phyloP scores from a whole-genome alignment of 2,113 vertebrate species.

The Alligator mississippiensis region DNA sequence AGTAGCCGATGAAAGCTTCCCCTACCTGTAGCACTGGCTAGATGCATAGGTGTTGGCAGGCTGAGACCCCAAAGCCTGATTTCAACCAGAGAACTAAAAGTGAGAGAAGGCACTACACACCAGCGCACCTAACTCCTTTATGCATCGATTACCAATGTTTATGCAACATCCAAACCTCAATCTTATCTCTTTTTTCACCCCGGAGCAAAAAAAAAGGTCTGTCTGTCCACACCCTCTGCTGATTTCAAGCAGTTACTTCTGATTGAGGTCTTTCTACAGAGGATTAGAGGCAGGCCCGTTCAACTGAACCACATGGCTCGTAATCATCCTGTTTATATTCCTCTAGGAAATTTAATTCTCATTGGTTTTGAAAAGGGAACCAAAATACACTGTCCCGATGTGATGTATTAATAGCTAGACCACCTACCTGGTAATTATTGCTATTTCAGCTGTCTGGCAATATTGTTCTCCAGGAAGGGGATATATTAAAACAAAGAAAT shows the following conservation, averaged over 20 bases:
- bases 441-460: conserved; percentile 11
- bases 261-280: not conserved
- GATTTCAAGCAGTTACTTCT: not conserved
- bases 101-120: no score
- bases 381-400: not conserved
- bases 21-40: no score
- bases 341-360: not conserved
- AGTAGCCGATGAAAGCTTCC: no score
- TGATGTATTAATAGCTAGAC: not conserved
- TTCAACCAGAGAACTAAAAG: not conserved
- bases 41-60: no score
- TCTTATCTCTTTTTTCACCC: not conserved
- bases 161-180: not conserved
- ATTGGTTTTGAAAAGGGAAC: not conserved
- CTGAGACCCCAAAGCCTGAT: not conserved
- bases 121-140: no score
- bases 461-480: not conserved
- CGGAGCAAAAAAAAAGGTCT: not conserved
- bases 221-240: not conserved
- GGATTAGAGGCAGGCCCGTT: not conserved
- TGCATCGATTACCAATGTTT: not conserved
- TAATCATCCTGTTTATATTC: not conserved
- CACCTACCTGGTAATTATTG: not conserved
- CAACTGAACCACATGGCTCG: not conserved
- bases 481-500: conserved; percentile 40